These are phyloP conservation scores for Ips nitidus DNA, from an alignment of 1,140 invertebrate species.

Conservation along the genomic window DNA sequence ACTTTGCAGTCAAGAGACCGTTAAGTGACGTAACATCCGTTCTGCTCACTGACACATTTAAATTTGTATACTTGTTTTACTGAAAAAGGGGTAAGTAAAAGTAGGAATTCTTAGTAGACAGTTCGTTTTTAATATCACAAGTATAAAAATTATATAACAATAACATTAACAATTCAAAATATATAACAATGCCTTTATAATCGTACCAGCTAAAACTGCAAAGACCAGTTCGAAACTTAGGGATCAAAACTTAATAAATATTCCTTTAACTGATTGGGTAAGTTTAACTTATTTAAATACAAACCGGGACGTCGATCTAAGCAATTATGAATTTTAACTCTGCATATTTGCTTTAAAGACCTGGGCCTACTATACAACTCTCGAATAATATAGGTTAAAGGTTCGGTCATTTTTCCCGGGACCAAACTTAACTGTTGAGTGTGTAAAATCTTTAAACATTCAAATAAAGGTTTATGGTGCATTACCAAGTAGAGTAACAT, in stretches of 20 bases:
- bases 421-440: slow-evolving; percentile 68
- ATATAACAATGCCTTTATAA: slow-evolving; percentile 5
- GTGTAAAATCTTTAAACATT: slow-evolving; percentile 62
- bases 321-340: slow-evolving; percentile 66
- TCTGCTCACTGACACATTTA: too few relatives aligned
- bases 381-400: slow-evolving; percentile 62
- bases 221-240: slow-evolving; percentile 46
- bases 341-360: slow-evolving; percentile 65
- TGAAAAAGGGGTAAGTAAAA: too few relatives aligned
- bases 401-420: slow-evolving; percentile 63
- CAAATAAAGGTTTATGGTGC: slow-evolving; percentile 65
- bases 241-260: slow-evolving; percentile 70
- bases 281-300: slow-evolving; percentile 65
- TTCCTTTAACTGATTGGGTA: slow-evolving; percentile 67
- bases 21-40: too few relatives aligned
- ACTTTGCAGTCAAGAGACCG: too few relatives aligned
- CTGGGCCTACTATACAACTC: slow-evolving; percentile 64
- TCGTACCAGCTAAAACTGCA: background rate
- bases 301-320: slow-evolving; percentile 63
- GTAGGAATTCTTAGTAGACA: background rate
- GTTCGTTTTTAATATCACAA: slow-evolving; percentile 20
- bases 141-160: slow-evolving; percentile 31
- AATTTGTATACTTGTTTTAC: too few relatives aligned
- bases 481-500: slow-evolving; percentile 69
- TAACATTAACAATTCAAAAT: slow-evolving; percentile 24